Conservation (phyloP, 1,140 invertebrate genomes). For the Stegodyphus dumicola region DNA sequence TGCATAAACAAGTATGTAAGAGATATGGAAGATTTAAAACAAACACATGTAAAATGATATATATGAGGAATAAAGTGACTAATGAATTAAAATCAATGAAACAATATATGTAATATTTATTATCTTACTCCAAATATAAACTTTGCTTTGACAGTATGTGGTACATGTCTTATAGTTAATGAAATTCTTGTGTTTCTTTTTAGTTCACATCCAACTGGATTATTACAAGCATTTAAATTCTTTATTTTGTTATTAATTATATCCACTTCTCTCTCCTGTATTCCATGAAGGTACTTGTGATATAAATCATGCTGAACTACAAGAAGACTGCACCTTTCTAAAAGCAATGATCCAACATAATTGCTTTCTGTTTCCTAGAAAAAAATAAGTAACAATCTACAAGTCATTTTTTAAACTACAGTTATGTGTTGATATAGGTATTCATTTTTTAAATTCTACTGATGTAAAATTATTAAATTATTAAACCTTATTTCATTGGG, state of each 20-base stretch:
- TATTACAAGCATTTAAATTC: constrained; percentile 77
- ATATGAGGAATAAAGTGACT: too few relatives aligned
- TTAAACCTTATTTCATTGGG: too few relatives aligned
- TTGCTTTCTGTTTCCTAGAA: constrained; percentile 43
- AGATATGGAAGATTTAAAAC: too few relatives aligned
- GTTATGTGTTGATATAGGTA: too few relatives aligned
- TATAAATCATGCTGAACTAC: constrained; percentile 88
- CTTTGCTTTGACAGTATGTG: constrained; percentile 85
- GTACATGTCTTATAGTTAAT: constrained; percentile 93
- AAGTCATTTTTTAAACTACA: too few relatives aligned
- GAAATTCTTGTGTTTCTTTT: constrained; percentile 83
- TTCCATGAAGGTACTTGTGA: constrained; percentile 87
- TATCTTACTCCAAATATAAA: constrained; percentile 42
- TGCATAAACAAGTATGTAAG: too few relatives aligned
- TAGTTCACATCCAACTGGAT: constrained; percentile 72
- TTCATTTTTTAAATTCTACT: too few relatives aligned
- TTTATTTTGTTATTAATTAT: constrained; percentile 74
- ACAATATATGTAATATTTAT: background rate
- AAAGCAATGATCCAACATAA: constrained; percentile 74
- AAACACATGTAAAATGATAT: too few relatives aligned
- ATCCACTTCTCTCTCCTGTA: constrained; percentile 81
- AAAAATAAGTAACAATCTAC: background rate
- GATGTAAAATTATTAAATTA: too few relatives aligned
- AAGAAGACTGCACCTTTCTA: constrained; percentile 89
- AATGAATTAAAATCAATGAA: too few relatives aligned